phyloP scores from a whole-genome alignment of 2,888 invertebrate genomes.

The Ophioninae sp. region DNA sequence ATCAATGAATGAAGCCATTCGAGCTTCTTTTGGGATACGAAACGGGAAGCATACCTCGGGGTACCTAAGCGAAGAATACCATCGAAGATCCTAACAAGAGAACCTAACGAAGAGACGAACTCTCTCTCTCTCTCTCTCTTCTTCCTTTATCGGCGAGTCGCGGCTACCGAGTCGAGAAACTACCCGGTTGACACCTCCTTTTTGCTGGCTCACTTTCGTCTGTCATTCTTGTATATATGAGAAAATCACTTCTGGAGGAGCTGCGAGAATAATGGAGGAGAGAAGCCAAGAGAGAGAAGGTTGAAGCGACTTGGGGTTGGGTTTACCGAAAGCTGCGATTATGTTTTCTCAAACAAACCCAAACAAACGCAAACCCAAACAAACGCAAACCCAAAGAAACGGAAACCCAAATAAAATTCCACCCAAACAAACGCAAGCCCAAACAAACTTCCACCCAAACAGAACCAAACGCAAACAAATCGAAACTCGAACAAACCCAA shows the following conservation, averaged over 20 bases:
- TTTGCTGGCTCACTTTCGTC: slow-evolving; percentile 28
- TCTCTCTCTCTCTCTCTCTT: slow-evolving; percentile 54
- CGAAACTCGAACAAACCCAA: no score
- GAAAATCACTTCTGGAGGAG: slow-evolving; percentile 3
- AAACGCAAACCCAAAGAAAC: no score
- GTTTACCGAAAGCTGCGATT: no score
- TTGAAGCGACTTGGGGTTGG: no score
- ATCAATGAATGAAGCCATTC: slow-evolving; percentile 37
- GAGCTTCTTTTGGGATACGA: slow-evolving; percentile 18
- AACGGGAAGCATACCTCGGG: neutral
- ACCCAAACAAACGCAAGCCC: no score
- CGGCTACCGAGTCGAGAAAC: slow-evolving; percentile 60
- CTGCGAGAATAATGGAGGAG: neutral
- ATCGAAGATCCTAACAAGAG: slow-evolving; percentile 64
- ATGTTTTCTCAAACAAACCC: no score
- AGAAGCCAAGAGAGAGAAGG: slow-evolving; percentile 8
- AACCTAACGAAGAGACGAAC: slow-evolving; percentile 67
- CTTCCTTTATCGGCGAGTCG: slow-evolving; percentile 53
- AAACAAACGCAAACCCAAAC: no score
- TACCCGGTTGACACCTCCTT: slow-evolving; percentile 20
- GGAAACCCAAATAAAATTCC: no score
- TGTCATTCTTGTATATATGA: slow-evolving; percentile 1
- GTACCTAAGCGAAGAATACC: neutral
- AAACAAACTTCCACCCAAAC: no score
- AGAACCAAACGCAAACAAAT: no score